phyloP scores from a whole-genome alignment of 2,113 vertebrate genomes.

The Procapra przewalskii region DNA sequence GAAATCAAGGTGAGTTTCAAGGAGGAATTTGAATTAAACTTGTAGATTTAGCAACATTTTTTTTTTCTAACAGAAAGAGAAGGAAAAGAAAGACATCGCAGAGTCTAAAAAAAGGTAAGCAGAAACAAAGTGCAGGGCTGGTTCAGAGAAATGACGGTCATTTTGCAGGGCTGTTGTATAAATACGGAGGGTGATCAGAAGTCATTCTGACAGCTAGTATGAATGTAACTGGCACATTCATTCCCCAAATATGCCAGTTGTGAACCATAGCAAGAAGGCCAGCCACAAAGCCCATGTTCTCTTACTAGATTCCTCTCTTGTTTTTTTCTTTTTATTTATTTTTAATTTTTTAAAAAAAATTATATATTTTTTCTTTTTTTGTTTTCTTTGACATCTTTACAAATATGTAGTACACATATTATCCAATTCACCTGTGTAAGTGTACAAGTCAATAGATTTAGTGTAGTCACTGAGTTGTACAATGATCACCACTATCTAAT shows the following conservation, averaged over 20 bases:
- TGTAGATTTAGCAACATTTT: background rate
- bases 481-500: background rate
- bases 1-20: background rate
- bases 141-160: background rate
- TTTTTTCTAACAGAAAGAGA: background rate
- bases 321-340: background rate
- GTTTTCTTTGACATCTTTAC: background rate
- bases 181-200: fast-evolving
- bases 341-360: too few species aligned
- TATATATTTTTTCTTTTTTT: background rate
- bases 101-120: background rate
- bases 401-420: background rate
- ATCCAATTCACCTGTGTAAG: background rate
- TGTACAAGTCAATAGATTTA: background rate
- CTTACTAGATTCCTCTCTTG: background rate
- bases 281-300: background rate
- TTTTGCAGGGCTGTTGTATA: background rate
- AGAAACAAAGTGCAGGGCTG: background rate
- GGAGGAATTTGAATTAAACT: background rate
- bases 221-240: background rate
- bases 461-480: background rate
- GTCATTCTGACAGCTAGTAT: too few species aligned
- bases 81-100: background rate
- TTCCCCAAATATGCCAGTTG: background rate
- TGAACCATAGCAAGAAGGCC: background rate